A percentile compares a stretch with the other conserved stretches of the same genome.
These are phyloP conservation scores for Python bivittatus DNA, from an alignment of 2,113 vertebrate species.

Conservation along the genomic window DNA sequence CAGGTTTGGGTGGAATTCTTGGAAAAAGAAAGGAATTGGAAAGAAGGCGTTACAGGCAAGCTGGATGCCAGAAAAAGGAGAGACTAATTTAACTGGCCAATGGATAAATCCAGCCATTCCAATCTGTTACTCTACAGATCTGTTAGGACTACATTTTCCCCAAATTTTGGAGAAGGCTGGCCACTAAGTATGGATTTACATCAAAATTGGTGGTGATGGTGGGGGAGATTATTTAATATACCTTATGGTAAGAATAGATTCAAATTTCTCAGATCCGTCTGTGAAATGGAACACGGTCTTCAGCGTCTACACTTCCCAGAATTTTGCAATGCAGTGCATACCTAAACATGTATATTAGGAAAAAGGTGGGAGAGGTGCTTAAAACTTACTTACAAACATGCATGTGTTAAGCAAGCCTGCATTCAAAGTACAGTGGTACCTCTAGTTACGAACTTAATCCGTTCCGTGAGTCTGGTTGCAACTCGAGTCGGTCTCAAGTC, in stretches of 20 bases:
- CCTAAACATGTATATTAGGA: not conserved
- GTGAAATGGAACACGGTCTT: not conserved
- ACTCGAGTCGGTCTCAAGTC: too few species aligned
- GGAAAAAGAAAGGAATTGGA: not conserved
- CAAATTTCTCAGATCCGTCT: not conserved
- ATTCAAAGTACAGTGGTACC: too few species aligned
- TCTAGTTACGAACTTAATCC: too few species aligned
- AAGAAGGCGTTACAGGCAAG: not conserved
- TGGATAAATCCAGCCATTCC: not conserved
- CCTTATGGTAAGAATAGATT: not conserved
- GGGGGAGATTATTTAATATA: not conserved
- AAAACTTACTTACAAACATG: not conserved
- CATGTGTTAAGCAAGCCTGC: not conserved
- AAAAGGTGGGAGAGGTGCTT: not conserved
- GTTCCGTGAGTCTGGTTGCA: too few species aligned
- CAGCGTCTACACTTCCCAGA: not conserved
- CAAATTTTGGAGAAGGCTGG: not conserved
- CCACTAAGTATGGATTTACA: not conserved
- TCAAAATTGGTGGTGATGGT: not conserved
- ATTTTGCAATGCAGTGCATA: not conserved
- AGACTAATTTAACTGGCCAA: not conserved
- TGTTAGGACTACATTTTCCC: not conserved
- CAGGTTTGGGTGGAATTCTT: not conserved
- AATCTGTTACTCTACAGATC: not conserved
- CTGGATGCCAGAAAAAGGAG: not conserved